Evolutionary conservation across 2,113 vertebrate species (phyloP).

Genomic region (Stictonetta naevosa): DNA sequence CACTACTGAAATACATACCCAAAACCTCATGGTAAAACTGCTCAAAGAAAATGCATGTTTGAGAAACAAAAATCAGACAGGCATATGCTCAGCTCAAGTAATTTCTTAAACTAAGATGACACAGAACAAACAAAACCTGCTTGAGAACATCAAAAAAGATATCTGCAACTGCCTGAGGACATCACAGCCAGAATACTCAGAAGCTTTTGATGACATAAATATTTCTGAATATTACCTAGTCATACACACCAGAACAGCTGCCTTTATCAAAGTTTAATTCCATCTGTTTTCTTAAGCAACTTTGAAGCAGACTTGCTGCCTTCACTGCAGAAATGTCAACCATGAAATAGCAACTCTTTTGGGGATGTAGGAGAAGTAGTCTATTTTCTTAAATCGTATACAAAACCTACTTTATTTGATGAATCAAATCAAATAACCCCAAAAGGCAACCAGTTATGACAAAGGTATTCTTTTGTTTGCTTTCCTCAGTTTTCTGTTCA

Average conservation of each 20-base stretch:
- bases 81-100: neutral
- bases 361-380: neutral
- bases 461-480: neutral
- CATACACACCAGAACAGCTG: neutral
- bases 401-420: neutral
- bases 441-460: neutral
- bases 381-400: neutral
- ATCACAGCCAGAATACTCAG: neutral
- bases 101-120: neutral
- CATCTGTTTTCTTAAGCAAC: neutral
- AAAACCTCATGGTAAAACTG: neutral
- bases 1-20: neutral
- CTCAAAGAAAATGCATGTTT: neutral
- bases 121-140: conserved; percentile 14
- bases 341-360: neutral
- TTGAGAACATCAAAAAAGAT: neutral
- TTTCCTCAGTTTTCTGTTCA: neutral
- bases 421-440: neutral
- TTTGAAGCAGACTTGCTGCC: neutral
- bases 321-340: neutral
- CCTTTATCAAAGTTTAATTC: neutral
- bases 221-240: neutral
- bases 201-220: conserved; percentile 14
- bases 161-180: neutral
- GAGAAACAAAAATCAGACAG: neutral